These are phyloP conservation scores for Rhodinocichla rosea DNA, from an alignment of 2,113 vertebrate genomes.

Conservation along the genomic window DNA sequence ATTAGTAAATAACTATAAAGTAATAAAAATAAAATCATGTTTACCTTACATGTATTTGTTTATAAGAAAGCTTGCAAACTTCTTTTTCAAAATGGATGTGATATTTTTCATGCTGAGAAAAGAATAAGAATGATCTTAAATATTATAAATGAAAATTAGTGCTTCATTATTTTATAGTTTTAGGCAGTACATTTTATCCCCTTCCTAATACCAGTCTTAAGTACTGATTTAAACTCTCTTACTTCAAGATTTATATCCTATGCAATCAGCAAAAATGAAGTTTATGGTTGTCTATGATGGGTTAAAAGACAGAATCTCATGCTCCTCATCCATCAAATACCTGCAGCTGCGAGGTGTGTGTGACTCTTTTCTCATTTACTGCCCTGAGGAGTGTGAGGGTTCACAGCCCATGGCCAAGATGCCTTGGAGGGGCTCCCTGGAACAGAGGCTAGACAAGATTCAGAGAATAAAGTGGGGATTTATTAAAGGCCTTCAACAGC, in stretches of 20 bases:
- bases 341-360: not conserved
- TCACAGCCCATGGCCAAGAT: not conserved
- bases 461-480: not conserved
- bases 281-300: not conserved
- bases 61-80: not conserved
- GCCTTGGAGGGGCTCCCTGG: fast-evolving
- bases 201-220: not conserved
- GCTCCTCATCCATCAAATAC: not conserved
- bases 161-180: not conserved
- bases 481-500: not conserved
- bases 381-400: not conserved
- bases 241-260: not conserved
- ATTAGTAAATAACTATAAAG: not conserved
- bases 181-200: not conserved
- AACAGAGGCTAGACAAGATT: fast-evolving
- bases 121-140: not conserved
- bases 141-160: not conserved
- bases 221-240: not conserved
- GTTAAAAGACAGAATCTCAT: not conserved
- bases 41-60: not conserved
- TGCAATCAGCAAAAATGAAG: not conserved
- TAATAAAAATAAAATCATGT: not conserved
- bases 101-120: not conserved
- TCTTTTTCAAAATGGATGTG: not conserved
- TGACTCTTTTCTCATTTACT: not conserved